Evolutionary conservation across 2,113 vertebrate species (phyloP), one percentile per base, ranked within the genome.

Genomic region (Alligator sinensis): DNA sequence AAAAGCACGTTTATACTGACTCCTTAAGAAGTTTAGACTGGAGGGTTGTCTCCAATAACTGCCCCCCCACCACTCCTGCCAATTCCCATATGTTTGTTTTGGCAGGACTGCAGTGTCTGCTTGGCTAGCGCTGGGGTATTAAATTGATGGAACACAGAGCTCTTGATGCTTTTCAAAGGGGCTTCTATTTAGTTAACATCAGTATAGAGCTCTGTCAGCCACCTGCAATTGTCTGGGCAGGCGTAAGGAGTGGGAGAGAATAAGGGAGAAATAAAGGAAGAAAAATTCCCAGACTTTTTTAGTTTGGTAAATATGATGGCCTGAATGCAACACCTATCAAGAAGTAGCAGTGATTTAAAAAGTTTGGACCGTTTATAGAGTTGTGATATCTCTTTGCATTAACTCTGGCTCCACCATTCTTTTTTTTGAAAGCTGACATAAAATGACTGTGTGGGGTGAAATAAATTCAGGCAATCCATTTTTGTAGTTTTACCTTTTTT

Each of bases 1-100:
- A 98, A 98, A 98, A 98, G 98, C 98, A 81, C 97, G 96, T 98
- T 99, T 98, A 98, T 98, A 97, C 97, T 77, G 38, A 97, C 98
- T 98, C 97, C 98, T 99, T 98, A 98, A 99, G 98, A 98, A 98
- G 98, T 98, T 98, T 96, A 98, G 98, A 99, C 99, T 99, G 98
- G 97, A 99, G 98, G 98, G 97, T 97, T 98, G 98, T 98, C 98
- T 99, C 97, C 98, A 98, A 98, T 98, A 99, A 95, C 98, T 97
- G 97, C 96, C 97, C 75, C 92, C 84, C 98, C 97, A 7, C 47
- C 7, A 47, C 96, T 97, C 96, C 96, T 96, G 98, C 98, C 98
- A 94, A 98, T 97, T 97, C 98, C 98, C 98, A 97, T 93, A 96
- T 99, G 99, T 99, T 99, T 99, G 98, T 97, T 94, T 99, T 99